Evolutionary conservation across 1,140 invertebrate species (phyloP).

Genomic region (Euura lappo): DNA sequence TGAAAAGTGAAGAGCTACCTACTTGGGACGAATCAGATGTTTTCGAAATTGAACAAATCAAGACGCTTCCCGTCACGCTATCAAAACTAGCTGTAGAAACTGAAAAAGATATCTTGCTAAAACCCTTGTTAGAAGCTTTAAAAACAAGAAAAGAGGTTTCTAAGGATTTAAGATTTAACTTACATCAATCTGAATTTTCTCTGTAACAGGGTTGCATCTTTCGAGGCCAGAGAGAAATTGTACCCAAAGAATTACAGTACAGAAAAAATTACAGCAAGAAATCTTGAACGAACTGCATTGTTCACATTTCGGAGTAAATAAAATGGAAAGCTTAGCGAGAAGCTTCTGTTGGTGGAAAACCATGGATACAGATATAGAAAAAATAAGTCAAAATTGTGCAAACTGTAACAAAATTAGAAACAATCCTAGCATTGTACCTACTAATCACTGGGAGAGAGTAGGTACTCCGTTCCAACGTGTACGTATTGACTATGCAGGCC

Average conservation of each 20-base stretch:
- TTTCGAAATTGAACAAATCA: background rate
- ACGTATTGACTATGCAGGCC: constrained; percentile 52
- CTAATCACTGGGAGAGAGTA: constrained; percentile 28
- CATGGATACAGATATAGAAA: constrained; percentile 38
- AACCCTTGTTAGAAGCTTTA: background rate
- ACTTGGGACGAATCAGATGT: background rate
- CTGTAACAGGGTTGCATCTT: constrained; percentile 26
- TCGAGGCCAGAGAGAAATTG: background rate
- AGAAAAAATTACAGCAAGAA: background rate
- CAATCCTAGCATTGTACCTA: constrained; percentile 5
- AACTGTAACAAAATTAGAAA: constrained; percentile 13
- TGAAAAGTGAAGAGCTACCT: background rate
- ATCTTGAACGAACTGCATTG: constrained; percentile 27
- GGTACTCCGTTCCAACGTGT: constrained; percentile 44
- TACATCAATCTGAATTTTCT: constrained; percentile 26
- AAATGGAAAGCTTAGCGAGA: constrained; percentile 31
- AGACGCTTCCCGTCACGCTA: background rate
- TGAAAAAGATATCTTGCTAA: background rate
- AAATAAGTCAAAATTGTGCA: constrained; percentile 29
- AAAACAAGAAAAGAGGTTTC: background rate
- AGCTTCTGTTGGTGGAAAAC: constrained; percentile 29
- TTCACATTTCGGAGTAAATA: constrained; percentile 29
- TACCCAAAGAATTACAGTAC: background rate
- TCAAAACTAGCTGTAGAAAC: background rate
- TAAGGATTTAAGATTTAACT: constrained; percentile 24